phyloP scores from a whole-genome alignment of 2,113 vertebrate genomes.

The Crotalus tigris region DNA sequence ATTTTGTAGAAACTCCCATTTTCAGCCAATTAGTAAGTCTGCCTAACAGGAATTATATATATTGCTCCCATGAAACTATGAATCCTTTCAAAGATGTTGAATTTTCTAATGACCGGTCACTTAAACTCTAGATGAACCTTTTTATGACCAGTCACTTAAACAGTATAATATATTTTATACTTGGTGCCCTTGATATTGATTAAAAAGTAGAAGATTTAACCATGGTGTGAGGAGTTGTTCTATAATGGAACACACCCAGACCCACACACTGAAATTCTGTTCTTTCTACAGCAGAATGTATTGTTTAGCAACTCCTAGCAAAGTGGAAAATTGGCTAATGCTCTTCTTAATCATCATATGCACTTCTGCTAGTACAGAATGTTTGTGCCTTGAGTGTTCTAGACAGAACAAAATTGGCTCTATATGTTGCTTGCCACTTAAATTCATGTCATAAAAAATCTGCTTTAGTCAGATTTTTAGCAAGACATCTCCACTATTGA shows the following conservation, averaged over 20 bases:
- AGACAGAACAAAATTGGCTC: neutral
- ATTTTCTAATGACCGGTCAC: neutral
- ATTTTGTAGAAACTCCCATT: neutral
- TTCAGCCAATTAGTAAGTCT: neutral
- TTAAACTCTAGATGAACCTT: neutral
- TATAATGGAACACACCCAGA: neutral
- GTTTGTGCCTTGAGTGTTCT: neutral
- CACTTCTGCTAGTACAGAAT: neutral
- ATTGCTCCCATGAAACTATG: neutral
- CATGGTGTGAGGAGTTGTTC: neutral
- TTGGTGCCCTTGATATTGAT: neutral
- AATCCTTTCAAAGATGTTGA: neutral
- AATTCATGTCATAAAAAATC: neutral
- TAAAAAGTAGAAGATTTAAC: neutral
- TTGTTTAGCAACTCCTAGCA: neutral
- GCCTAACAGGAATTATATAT: neutral
- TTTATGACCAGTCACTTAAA: neutral
- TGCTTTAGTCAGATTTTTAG: neutral
- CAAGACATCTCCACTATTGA: neutral
- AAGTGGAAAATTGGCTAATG: neutral
- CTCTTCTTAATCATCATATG: neutral
- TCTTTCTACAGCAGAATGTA: neutral
- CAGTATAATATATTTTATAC: neutral
- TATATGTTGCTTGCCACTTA: neutral
- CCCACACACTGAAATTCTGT: neutral